phyloP scores from a whole-genome alignment of 2,113 vertebrate species.

The Notothenia coriiceps region DNA sequence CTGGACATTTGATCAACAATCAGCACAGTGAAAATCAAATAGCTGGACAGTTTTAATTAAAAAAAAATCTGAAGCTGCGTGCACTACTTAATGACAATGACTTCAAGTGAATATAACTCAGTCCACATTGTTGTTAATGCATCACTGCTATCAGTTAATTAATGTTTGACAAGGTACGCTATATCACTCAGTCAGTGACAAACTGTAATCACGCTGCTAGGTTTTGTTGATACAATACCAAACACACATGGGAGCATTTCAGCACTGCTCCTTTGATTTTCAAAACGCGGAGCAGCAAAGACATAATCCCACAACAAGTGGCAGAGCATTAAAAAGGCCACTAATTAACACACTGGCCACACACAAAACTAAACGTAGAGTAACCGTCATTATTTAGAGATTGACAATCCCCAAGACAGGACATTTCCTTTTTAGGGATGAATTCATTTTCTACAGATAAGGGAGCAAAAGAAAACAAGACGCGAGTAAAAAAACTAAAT shows the following conservation, averaged over 20 bases:
- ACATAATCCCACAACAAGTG: constrained; percentile 79
- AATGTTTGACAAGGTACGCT: constrained; percentile 81
- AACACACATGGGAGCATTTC: constrained; percentile 74
- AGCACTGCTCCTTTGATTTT: constrained; percentile 74
- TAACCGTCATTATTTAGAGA: constrained; percentile 59
- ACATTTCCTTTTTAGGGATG: constrained; percentile 38
- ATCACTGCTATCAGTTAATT: constrained; percentile 81
- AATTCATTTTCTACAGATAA: constrained; percentile 39
- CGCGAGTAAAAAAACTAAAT: background rate
- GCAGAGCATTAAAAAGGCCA: constrained; percentile 74
- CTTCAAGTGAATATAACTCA: constrained; percentile 48
- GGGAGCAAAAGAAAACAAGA: background rate
- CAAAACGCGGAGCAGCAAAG: constrained; percentile 61
- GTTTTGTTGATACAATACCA: constrained; percentile 78
- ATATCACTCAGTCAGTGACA: constrained; percentile 77
- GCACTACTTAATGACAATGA: constrained; percentile 55
- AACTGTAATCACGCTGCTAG: constrained; percentile 73
- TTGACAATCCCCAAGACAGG: constrained; percentile 55
- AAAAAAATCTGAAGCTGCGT: constrained; percentile 48
- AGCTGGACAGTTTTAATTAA: constrained; percentile 66
- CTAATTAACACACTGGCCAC: constrained; percentile 75
- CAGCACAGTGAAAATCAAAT: constrained; percentile 48
- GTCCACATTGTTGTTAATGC: constrained; percentile 47
- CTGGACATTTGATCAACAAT: constrained; percentile 61
- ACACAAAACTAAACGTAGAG: constrained; percentile 43